These are phyloP conservation scores for Adineta ricciae DNA, from an alignment of 2,888 invertebrate genomes.

Conservation along the genomic window DNA sequence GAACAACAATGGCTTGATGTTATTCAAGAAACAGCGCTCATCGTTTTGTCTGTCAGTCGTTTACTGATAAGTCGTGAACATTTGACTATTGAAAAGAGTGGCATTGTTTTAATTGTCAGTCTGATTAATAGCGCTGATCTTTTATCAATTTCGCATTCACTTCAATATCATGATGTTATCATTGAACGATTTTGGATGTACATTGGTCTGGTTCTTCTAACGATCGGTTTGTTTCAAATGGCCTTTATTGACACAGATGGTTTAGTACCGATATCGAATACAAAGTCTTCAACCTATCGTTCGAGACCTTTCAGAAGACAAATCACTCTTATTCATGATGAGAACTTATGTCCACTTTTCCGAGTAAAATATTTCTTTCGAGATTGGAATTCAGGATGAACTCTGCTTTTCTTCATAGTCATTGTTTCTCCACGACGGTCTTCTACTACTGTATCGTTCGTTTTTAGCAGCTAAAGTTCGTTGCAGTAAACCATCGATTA, in stretches of 20 bases:
- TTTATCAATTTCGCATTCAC: neutral
- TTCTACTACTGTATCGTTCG: neutral
- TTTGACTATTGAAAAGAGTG: neutral
- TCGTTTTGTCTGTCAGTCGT: neutral
- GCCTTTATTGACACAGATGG: neutral
- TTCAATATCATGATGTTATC: constrained; percentile 3
- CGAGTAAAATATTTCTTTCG: neutral
- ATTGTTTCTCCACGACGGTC: neutral
- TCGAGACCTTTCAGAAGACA: neutral
- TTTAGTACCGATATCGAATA: neutral
- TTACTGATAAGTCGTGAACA: neutral
- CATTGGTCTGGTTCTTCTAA: neutral
- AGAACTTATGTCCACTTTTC: neutral
- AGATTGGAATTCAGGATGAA: neutral
- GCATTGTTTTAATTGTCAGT: neutral
- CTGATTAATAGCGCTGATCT: neutral
- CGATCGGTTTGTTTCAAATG: neutral
- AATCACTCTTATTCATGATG: neutral
- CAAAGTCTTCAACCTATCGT: neutral
- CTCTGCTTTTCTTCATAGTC: neutral
- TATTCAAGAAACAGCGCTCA: neutral
- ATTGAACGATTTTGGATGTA: neutral
- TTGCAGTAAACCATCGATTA: constrained; percentile 20
- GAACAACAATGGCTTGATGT: neutral
- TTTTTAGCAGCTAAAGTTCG: neutral